phyloP scores from a whole-genome alignment of 2,888 invertebrate genomes.

The Coelogynopora nodosa region DNA sequence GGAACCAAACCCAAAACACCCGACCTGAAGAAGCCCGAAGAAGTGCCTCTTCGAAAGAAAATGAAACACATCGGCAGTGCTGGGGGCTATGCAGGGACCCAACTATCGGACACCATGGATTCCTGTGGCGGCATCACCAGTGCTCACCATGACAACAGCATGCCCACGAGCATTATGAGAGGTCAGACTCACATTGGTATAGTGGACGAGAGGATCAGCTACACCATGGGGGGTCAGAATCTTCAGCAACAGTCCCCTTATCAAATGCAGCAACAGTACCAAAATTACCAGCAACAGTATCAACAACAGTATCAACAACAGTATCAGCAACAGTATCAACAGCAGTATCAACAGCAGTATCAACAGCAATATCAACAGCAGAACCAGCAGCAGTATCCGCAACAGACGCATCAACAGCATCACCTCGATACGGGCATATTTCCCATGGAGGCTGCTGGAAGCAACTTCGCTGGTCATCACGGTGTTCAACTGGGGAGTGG shows the following conservation, averaged over 20 bases:
- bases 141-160: conserved; percentile 30
- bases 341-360: conserved; percentile 26
- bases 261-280: not conserved
- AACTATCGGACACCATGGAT: not conserved
- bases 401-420: not conserved
- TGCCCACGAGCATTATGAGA: not conserved
- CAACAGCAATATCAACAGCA: not conserved
- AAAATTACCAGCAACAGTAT: not conserved
- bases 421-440: conserved; percentile 30
- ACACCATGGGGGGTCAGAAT: conserved; percentile 15
- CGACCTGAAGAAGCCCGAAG: not conserved
- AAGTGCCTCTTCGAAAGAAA: not conserved
- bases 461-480: not conserved
- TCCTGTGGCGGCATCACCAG: conserved; percentile 15
- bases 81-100: not conserved
- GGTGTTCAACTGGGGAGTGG: not conserved
- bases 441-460: conserved; percentile 26
- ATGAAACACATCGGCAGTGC: not conserved
- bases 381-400: not conserved
- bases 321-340: not conserved
- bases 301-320: not conserved
- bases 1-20: not conserved
- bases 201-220: conserved; percentile 22
- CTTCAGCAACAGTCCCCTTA: not conserved
- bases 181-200: not conserved